These are phyloP conservation scores for Hypothenemus hampei DNA, from an alignment of 1,140 invertebrate species.

Conservation along the genomic window DNA sequence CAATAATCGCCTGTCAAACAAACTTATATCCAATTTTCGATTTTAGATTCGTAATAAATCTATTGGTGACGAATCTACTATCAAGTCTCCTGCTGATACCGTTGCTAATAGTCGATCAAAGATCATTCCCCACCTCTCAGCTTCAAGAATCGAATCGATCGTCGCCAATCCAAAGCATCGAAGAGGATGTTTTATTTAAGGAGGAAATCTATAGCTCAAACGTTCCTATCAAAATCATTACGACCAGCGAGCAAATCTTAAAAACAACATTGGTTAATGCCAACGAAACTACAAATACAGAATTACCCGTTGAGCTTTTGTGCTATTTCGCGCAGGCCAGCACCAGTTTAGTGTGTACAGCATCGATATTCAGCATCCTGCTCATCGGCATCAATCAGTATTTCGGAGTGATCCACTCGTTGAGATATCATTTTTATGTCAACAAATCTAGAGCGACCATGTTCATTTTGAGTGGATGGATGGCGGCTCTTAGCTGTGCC, in stretches of 20 bases:
- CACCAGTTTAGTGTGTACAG: constrained; percentile 51
- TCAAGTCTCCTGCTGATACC: constrained; percentile 58
- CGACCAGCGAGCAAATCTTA: constrained; percentile 17
- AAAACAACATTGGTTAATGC: neutral
- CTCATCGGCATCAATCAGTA: constrained; percentile 83
- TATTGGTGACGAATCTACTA: constrained; percentile 60
- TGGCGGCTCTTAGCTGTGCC: constrained; percentile 55
- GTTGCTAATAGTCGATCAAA: constrained; percentile 51
- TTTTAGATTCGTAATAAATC: constrained; percentile 65
- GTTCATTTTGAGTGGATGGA: constrained; percentile 65
- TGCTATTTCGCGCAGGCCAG: constrained; percentile 52
- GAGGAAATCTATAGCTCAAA: constrained; percentile 22
- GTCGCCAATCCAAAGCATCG: neutral
- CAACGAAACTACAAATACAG: neutral
- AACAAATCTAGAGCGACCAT: constrained; percentile 65
- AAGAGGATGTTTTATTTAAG: constrained; percentile 18
- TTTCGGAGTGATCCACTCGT: constrained; percentile 78
- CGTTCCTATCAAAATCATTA: constrained; percentile 21
- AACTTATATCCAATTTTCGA: constrained; percentile 11
- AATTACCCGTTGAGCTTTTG: constrained; percentile 32
- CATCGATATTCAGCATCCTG: constrained; percentile 54
- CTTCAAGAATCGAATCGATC: no score
- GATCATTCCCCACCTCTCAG: constrained; percentile 4
- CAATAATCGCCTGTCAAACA: neutral
- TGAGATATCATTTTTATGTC: constrained; percentile 75